Base-by-base conservation (phyloP, 2,888 invertebrate species). In the Athalia rosae region DNA sequence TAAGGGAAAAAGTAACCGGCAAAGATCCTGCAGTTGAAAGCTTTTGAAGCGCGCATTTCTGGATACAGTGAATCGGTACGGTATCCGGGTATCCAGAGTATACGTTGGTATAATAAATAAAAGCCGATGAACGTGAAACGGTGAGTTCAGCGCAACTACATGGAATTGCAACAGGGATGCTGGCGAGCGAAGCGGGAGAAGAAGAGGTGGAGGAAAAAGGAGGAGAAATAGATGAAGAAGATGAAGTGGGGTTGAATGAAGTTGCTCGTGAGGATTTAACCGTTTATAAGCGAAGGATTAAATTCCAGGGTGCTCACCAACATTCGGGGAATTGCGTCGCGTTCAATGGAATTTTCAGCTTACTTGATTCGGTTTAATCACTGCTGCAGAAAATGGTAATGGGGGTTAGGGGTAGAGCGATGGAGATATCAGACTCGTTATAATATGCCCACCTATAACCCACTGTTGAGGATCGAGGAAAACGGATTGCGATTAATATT, bases 341-440 rank as follows among this genome's bases (percentile, higher is more conserved):
- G 47, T 13, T 47, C 47, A 64, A 64, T 28, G 47, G 13, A 64
- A 64, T 64, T 64, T 64, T 64, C 64, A 47, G 15, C 8, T 64
- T 64, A 64, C 64, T 64, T 47, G 64, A 64, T 64, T 64, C 64
- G 64, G 64, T 64, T 64, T 47, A 64, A 64, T 64, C 64, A 47
- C 64, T 28, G 28, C 28, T 28, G 28, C 28, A 28, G 28, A 28
- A 28, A 28, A 28, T 28, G 28, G 28, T 28, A 28, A 28, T 28
- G 28, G 28, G 28, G 28, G 28, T 28, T 28, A 28, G 28, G 28
- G 28, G 28, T 28, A 47, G 64, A 47, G 47, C 47, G 45, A 47
- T n/a, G 28, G 15, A 64, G 64, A 47, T 64, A 8, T 47, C 47
- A 13, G 64, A 64, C 45, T 64, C 47, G 64, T 47, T 64, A 28